Conservation (phyloP, 2,797 vertebrate species). For the Tadarida brasiliensis region DNA sequence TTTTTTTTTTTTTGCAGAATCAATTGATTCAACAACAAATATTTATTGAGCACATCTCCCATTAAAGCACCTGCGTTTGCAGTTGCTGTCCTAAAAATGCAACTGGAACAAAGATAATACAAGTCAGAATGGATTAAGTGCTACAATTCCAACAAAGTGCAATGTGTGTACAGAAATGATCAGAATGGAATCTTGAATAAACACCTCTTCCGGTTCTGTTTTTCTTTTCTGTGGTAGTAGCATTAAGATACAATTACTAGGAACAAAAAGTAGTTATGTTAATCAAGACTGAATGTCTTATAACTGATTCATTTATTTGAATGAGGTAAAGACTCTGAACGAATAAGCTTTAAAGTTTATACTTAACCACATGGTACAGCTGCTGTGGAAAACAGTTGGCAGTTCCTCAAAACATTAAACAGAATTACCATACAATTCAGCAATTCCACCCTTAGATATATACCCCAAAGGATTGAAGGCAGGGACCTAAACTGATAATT, state of each 20-base stretch:
- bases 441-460: not conserved
- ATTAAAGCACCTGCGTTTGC: not conserved
- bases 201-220: not conserved
- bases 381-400: not conserved
- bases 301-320: slow-evolving; percentile 42
- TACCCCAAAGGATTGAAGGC: not conserved
- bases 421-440: not conserved
- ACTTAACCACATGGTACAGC: not conserved
- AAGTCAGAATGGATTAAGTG: not conserved
- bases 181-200: not conserved
- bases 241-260: not conserved
- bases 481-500: not conserved
- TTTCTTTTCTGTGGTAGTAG: not conserved
- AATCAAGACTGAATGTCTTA: not conserved
- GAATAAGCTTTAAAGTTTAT: slow-evolving; percentile 11
- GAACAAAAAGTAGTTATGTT: slow-evolving; percentile 17
- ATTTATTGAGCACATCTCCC: slow-evolving; percentile 35
- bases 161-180: not conserved
- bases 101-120: not conserved
- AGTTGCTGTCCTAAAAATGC: not conserved
- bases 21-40: slow-evolving; percentile 27
- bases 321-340: not conserved
- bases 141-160: not conserved
- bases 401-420: slow-evolving; percentile 8
- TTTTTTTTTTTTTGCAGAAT: slow-evolving; percentile 60